Base-by-base conservation (phyloP, 2,888 invertebrate genomes). In the Protonemura montana region DNA sequence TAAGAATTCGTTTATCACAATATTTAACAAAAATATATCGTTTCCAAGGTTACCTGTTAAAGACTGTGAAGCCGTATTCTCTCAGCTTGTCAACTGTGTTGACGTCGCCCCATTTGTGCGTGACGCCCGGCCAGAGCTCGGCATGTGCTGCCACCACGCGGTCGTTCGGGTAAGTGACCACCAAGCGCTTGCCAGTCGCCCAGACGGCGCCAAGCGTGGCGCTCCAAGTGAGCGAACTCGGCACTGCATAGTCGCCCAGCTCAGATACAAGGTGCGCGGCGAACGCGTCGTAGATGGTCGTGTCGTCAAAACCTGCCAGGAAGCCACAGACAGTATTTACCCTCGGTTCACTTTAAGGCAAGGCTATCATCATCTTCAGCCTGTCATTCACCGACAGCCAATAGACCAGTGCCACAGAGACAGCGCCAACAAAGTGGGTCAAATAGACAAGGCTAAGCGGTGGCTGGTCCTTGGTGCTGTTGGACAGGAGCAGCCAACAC, bases 31-130 rank as follows among this genome's bases (percentile, higher is more conserved):
- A n/a, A n/a, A n/a, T n/a, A n/a, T n/a, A n/a, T n/a, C n/a, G n/a
- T n/a, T n/a, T n/a, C n/a, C n/a, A 10, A 35, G 35, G 5, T n/a
- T 2, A 82, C 82, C 26, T 41, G 35, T 7, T 41, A 26, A 84
- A 29, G 7, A 76, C 28, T 27, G 7, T 88, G 16, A 89, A 88
- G 41, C 95, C 90, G 89, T 93, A 94, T 0, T 89, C 89, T 88
- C 93, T 93, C 82, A 95, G 91, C 76, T 92, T 92, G 0, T 91
- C 88, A 87, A 93, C 91, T 26, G 91, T 92, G 88, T 93, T 93
- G 6, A 93, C 94, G 89, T 95, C 93, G 0, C 94, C 95, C 95
- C 95, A 96, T 88, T 93, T 93, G 88, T 95, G 95, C 76, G 91
- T 92, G 0, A 95, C 92, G 7, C 93, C 92, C 80, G 92, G 91